phyloP scores from a whole-genome alignment of 2,888 invertebrate species.

The Toxonevra muliebris region DNA sequence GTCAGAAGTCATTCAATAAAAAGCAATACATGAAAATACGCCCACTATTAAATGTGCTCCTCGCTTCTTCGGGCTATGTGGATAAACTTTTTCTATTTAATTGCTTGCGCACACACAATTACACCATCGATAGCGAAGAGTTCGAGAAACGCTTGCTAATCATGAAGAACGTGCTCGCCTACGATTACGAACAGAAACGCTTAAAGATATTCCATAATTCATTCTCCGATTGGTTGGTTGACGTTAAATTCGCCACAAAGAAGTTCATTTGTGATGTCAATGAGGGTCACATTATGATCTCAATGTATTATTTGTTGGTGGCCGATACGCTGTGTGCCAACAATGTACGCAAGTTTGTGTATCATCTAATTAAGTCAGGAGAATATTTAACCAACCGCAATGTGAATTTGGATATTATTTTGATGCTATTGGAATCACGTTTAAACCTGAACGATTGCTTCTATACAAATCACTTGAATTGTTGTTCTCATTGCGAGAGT shows the following conservation, averaged over 20 bases:
- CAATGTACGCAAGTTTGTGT: slow-evolving; percentile 79
- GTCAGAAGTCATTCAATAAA: slow-evolving; percentile 90
- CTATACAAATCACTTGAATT: slow-evolving; percentile 67
- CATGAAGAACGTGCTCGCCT: slow-evolving; percentile 70
- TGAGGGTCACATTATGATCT: slow-evolving; percentile 89
- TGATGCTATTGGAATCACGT: slow-evolving; percentile 63
- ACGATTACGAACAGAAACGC: slow-evolving; percentile 56
- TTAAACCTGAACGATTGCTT: slow-evolving; percentile 64
- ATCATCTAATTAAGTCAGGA: slow-evolving; percentile 74
- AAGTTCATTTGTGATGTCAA: slow-evolving; percentile 88
- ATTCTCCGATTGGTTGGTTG: slow-evolving; percentile 93
- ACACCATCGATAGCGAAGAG: slow-evolving; percentile 80
- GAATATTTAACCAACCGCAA: slow-evolving; percentile 68
- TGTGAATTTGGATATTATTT: slow-evolving; percentile 61
- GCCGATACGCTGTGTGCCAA: slow-evolving; percentile 75
- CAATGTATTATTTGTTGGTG: slow-evolving; percentile 81
- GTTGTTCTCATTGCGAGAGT: slow-evolving; percentile 62
- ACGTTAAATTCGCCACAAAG: slow-evolving; percentile 97
- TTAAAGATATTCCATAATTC: slow-evolving; percentile 88
- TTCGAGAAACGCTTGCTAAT: slow-evolving; percentile 81
- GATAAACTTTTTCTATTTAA: slow-evolving; percentile 83
- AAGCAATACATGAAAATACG: slow-evolving; percentile 88
- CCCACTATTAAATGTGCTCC: slow-evolving; percentile 83
- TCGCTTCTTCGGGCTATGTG: slow-evolving; percentile 87
- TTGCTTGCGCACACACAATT: slow-evolving; percentile 82